Evolutionary conservation across 53 echinoderm and acorn worm species (phyloP), one percentile per base, ranked within the genome.

Genomic region (Astropecten irregularis): DNA sequence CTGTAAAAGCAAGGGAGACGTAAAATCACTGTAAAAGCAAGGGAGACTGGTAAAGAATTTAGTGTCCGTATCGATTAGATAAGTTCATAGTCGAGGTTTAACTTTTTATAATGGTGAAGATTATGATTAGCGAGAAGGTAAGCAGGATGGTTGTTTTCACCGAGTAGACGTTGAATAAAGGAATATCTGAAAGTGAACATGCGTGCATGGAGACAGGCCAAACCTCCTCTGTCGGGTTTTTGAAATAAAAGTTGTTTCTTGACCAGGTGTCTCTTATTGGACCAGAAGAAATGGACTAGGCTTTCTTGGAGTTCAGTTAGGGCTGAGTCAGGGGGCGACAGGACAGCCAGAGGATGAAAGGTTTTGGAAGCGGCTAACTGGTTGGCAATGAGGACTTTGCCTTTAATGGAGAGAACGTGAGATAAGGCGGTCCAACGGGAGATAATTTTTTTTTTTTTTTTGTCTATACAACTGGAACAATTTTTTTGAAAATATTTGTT

Each of bases 311-410:
- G 76, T 37, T 74, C 54, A 52, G n/a, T 54, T 15, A 54, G 31
- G 26, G 23, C 37, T 14, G 48, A 26, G 6, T 23, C 2, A 34
- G 60, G 79, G 21, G 57, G 55, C 3, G 79, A 56, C 2, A 77
- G 23, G 16, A 59, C 59, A 10, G 58, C 79, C 10, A 77, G 26
- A 15, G 2, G 9, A 28, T 77, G 79, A 21, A 38, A 57, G n/a
- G 60, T 30, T 61, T 77, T 77, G 23, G 79, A 55, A 21, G 76
- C 56, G 19, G 76, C 76, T 33, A 76, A 22, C 36, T 76, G 76
- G 23, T 76, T 76, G 8, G 76, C 76, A n/a, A 72, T 23, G 23
- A 72, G 30, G 54, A 49, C 19, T 51, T 55, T 71, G 16, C 72
- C 72, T 48, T 39, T 71, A 16, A 49, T 49, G 27, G 72, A 71